Evolutionary conservation across 2,113 vertebrate species (phyloP).

Genomic region (Odontophorus gujanensis): DNA sequence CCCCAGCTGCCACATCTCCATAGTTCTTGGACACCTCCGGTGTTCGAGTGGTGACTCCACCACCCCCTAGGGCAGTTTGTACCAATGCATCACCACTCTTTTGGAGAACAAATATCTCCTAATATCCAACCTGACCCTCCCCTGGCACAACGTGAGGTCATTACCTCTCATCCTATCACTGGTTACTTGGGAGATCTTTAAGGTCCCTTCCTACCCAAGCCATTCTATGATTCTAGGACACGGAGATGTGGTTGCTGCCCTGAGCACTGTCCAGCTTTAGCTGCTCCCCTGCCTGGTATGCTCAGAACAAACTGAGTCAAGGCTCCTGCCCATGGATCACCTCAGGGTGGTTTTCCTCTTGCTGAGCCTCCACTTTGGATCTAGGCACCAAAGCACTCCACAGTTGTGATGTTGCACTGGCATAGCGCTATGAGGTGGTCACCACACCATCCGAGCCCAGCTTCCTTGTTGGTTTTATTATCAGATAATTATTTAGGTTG

Average conservation of each 20-base stretch:
- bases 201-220: too few species aligned
- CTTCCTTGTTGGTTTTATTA: background rate
- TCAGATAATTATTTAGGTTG: background rate
- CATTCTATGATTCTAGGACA: background rate
- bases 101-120: too few species aligned
- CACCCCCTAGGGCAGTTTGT: too few species aligned
- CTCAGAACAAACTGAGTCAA: background rate
- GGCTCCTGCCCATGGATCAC: accelerated
- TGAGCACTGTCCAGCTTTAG: background rate
- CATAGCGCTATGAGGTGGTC: background rate
- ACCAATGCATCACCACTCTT: too few species aligned
- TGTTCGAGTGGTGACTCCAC: too few species aligned
- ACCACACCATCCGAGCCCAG: accelerated
- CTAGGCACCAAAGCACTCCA: background rate
- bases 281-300: background rate
- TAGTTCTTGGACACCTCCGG: too few species aligned
- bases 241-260: background rate
- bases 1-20: too few species aligned
- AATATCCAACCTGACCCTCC: too few species aligned
- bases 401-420: accelerated
- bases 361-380: background rate
- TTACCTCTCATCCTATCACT: too few species aligned
- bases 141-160: too few species aligned
- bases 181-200: too few species aligned
- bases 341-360: background rate